Percentiles rank a stretch among this genome's conserved stretches.
Conservation (phyloP, 2,113 vertebrate genomes). For the Ictalurus furcatus region DNA sequence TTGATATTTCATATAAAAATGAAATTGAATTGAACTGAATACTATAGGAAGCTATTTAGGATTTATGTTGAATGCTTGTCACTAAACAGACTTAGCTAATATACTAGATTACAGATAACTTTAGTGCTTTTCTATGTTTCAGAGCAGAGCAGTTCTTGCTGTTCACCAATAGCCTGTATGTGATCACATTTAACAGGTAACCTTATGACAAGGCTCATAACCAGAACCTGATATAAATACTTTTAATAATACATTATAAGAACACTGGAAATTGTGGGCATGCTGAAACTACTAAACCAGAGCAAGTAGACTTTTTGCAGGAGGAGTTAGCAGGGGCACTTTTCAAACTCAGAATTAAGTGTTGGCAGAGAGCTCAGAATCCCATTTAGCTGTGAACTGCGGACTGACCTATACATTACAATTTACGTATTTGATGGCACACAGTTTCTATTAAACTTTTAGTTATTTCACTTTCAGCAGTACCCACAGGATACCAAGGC, state of each 20-base stretch:
- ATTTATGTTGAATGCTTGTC: neutral
- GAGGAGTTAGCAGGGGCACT: neutral
- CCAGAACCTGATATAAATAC: neutral
- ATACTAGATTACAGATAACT: neutral
- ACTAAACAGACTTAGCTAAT: neutral
- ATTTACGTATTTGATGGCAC: constrained; percentile 40
- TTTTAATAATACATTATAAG: neutral
- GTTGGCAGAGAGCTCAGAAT: neutral
- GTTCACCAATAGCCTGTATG: neutral
- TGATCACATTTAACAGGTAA: neutral
- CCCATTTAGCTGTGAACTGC: constrained; percentile 32
- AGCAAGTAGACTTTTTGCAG: neutral
- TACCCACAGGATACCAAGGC: constrained; percentile 46
- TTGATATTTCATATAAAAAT: neutral
- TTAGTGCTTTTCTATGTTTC: neutral
- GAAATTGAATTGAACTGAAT: neutral
- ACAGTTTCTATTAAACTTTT: constrained; percentile 48
- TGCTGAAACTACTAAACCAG: neutral
- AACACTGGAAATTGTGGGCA: neutral
- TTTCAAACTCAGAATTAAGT: constrained; percentile 13
- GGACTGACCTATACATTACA: constrained; percentile 35
- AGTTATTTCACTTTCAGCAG: constrained; percentile 52
- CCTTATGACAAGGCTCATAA: neutral
- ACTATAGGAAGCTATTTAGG: neutral
- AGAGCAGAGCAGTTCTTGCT: neutral